Conservation (phyloP, 2,797 vertebrate genomes). For the Rhyacichthys aspro region DNA sequence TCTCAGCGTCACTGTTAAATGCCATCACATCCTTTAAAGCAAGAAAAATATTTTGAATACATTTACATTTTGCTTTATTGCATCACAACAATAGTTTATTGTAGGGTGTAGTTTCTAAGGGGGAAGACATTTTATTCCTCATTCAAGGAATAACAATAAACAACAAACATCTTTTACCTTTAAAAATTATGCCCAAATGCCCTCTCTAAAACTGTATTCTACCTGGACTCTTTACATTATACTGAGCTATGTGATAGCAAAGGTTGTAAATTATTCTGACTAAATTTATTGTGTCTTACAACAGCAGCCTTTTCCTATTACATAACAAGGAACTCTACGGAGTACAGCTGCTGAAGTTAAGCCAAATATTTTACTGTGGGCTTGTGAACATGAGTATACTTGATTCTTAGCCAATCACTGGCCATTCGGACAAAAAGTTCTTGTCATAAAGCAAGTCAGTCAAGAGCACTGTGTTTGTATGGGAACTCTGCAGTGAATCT, state of each 20-base stretch:
- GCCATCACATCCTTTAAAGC: constrained; percentile 88
- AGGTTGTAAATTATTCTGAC: background rate
- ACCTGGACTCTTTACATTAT: background rate
- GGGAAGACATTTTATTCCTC: too few relatives aligned
- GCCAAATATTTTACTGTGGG: background rate
- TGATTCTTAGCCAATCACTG: constrained; percentile 28
- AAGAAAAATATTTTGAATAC: constrained; percentile 5
- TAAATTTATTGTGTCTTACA: background rate
- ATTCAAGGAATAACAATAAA: too few relatives aligned
- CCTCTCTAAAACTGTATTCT: too few relatives aligned
- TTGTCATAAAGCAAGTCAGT: constrained; percentile 19
- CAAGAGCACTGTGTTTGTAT: constrained; percentile 1
- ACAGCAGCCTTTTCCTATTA: background rate
- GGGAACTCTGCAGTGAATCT: background rate
- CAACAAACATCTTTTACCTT: too few relatives aligned
- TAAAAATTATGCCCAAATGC: too few relatives aligned
- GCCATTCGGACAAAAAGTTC: constrained; percentile 15
- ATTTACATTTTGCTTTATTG: background rate
- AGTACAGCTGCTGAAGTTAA: constrained; percentile 12
- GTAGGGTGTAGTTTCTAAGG: too few relatives aligned
- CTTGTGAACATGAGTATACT: constrained; percentile 4
- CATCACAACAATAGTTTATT: too few relatives aligned
- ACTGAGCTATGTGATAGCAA: background rate
- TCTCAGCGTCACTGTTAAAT: constrained; percentile 69
- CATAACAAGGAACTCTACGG: background rate